Conservation (phyloP, 2,797 vertebrate species). For the Glyptemys insculpta region DNA sequence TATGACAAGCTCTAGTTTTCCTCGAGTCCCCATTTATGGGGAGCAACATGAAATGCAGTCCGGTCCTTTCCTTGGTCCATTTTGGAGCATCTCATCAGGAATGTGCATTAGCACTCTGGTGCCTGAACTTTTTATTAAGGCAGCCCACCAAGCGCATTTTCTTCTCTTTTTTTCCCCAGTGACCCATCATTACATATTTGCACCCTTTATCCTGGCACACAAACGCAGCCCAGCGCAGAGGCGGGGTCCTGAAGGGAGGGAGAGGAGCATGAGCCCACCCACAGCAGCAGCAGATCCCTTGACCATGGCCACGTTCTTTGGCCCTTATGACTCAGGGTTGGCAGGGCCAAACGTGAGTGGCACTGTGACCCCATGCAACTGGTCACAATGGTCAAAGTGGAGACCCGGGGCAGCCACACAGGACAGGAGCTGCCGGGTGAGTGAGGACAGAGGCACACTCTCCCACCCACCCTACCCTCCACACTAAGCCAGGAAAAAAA, state of each 20-base stretch:
- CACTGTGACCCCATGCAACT: background rate
- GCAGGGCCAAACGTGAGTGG: background rate
- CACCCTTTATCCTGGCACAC: background rate
- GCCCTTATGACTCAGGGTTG: background rate
- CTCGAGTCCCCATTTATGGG: background rate
- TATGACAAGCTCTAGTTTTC: background rate
- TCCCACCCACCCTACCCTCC: background rate
- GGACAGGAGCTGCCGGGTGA: background rate
- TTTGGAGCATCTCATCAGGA: background rate
- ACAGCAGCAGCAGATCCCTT: background rate
- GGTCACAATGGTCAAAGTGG: background rate
- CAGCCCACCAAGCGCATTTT: background rate
- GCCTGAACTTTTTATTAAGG: background rate
- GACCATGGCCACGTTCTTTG: background rate
- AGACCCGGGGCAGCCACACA: background rate
- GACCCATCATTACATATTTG: background rate
- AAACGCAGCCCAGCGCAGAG: background rate
- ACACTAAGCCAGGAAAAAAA: background rate
- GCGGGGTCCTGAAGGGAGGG: too few relatives aligned
- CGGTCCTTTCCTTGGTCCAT: background rate
- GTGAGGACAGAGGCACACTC: background rate
- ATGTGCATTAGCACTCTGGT: background rate
- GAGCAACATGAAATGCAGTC: background rate
- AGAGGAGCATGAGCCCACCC: background rate
- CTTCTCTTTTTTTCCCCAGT: background rate